Percentiles rank a stretch among this genome's conserved stretches.
Conservation (phyloP, 2,888 invertebrate genomes). For the Cataglyphis livida region DNA sequence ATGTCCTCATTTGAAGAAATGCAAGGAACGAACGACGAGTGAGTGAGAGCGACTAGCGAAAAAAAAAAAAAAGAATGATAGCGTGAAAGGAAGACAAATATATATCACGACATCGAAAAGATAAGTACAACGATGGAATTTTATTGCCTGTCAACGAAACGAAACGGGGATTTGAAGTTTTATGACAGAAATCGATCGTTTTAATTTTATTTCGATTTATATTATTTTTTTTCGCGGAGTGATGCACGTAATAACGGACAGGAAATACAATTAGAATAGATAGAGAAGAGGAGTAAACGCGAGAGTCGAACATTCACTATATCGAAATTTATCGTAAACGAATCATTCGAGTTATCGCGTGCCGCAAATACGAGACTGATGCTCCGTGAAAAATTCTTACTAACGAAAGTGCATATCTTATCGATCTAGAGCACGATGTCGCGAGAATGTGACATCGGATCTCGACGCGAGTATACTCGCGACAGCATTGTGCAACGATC, state of each 20-base stretch:
- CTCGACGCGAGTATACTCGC: background rate
- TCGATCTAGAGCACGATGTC: conserved; percentile 3
- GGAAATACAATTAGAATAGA: conserved; percentile 29
- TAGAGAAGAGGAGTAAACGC: conserved; percentile 24
- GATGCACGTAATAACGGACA: conserved; percentile 8
- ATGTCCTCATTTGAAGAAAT: conserved; percentile 11
- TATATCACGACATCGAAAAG: conserved; percentile 57
- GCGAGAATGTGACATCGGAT: background rate
- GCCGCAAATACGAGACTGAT: conserved; percentile 19
- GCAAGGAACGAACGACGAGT: conserved; percentile 6
- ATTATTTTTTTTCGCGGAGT: conserved; percentile 20
- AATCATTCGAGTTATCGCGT: background rate
- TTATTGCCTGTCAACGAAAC: conserved; percentile 33
- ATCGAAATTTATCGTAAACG: background rate
- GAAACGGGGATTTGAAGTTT: background rate
- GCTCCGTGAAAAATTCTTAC: conserved; percentile 21
- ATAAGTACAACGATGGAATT: conserved; percentile 58
- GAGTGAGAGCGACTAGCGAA: background rate
- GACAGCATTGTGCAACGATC: background rate
- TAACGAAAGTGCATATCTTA: conserved; percentile 33
- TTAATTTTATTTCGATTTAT: conserved; percentile 19
- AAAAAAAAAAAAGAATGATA: background rate
- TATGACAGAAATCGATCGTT: conserved; percentile 24
- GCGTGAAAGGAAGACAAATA: background rate
- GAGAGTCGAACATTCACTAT: background rate